Conservation (phyloP, 2,888 invertebrate species). For the Papilio demoleus region DNA sequence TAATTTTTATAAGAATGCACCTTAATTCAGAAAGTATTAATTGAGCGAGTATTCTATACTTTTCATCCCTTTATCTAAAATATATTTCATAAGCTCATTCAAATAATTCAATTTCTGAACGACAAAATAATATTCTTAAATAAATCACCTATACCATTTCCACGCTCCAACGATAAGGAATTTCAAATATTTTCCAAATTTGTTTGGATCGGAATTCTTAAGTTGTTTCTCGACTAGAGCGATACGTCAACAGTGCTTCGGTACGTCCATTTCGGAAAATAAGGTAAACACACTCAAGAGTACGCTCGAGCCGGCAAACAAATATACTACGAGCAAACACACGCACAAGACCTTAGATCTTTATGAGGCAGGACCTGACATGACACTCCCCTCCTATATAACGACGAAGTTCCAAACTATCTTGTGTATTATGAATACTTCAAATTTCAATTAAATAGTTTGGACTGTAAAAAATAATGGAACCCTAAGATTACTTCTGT, state of each 20-base stretch:
- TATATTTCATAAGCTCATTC: too few relatives aligned
- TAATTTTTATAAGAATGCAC: too few relatives aligned
- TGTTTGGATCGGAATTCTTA: constrained; percentile 26
- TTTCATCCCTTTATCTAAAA: too few relatives aligned
- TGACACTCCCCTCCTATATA: neutral
- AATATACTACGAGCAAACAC: constrained; percentile 40
- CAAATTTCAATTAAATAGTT: too few relatives aligned
- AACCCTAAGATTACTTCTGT: too few relatives aligned
- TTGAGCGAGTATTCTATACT: too few relatives aligned
- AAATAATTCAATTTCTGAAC: too few relatives aligned
- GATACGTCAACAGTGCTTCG: constrained; percentile 37
- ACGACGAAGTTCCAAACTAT: too few relatives aligned
- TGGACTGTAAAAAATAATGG: too few relatives aligned
- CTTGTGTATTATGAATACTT: too few relatives aligned
- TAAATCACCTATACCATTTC: constrained; percentile 14
- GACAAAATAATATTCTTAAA: neutral
- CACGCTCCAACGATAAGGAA: constrained; percentile 8
- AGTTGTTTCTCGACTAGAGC: constrained; percentile 28
- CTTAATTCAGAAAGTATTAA: too few relatives aligned
- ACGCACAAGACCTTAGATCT: constrained; percentile 13
- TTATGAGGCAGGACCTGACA: neutral
- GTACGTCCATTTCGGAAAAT: constrained; percentile 42
- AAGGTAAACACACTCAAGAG: constrained; percentile 42
- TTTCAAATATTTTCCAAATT: constrained; percentile 37
- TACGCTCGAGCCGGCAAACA: constrained; percentile 39